Base-by-base conservation (phyloP, 37 sponge, comb jelly and placozoan genomes). In the Chondrosia reniformis region DNA sequence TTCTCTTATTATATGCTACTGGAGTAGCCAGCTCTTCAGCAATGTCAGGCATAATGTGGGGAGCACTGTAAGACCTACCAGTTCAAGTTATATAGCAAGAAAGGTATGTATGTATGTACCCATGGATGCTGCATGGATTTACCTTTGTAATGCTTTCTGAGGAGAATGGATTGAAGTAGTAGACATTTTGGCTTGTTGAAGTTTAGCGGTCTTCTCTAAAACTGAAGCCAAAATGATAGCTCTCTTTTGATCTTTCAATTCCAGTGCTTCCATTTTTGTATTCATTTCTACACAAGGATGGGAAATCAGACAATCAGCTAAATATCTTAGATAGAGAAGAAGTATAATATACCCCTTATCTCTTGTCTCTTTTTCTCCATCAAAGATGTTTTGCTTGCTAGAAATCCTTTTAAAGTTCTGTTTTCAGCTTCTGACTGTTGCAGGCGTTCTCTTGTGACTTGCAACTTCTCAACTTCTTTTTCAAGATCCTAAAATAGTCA, bases 201-300 rank as follows among this genome's bases (percentile, higher is more conserved):
- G 63, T 31, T 89, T 57, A 15, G 95, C 91, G 31, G 95, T 94
- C 84, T 79, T 87, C 84, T 94, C 95, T 9, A 94, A 76, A 39
- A 94, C 91, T 80, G 80, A 78, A 45, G 95, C 92, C 54, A 94
- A 75, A 32, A 94, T 87, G 74, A 83, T 57, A 33, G 95, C 86
- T 57, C 95, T 72, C 62, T 84, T 67, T 39, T 62, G 24, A 67
- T 94, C 95, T 56, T 84, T 91, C 55, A 79, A 77, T 46, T 91
- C 89, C 45, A 91, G 21, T 46, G 87, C 86, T 13, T 33, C 55
- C 65, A 94, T 42, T 13, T 77, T 75, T 9, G 55, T 46, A 54
- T 65, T 72, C 0, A 76, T 33, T 31, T 74, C 46, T 39, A 15
- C 42, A 15, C 32, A 71, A 21, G n/a, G n/a, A n/a, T n/a, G n/a